Conservation (phyloP, 2,888 invertebrate species). For the Torymus auratus region DNA sequence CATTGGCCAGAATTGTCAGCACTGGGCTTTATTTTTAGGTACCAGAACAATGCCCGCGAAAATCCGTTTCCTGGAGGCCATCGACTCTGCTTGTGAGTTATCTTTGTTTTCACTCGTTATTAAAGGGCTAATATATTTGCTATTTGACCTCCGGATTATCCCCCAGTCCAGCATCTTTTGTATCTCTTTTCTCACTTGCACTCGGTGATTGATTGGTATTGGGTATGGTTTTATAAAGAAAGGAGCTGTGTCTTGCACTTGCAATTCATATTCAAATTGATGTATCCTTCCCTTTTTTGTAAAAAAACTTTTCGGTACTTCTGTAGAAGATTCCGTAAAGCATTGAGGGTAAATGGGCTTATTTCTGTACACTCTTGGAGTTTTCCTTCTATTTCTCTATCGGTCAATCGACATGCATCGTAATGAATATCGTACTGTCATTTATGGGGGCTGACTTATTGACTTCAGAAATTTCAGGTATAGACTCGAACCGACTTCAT, state of each 20-base stretch:
- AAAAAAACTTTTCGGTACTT: neutral
- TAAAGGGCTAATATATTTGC: slow-evolving; percentile 27
- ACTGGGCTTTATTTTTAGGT: too few relatives aligned
- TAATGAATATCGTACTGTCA: too few relatives aligned
- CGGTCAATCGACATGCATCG: neutral
- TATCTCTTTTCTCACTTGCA: slow-evolving; percentile 11
- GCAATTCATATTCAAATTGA: neutral
- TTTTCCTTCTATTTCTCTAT: neutral
- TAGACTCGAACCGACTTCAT: too few relatives aligned
- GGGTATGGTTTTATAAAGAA: slow-evolving; percentile 25
- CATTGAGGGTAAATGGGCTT: neutral
- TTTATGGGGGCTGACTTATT: too few relatives aligned
- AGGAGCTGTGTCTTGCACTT: neutral
- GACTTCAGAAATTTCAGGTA: too few relatives aligned
- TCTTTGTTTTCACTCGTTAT: slow-evolving; percentile 21
- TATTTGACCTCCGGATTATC: neutral
- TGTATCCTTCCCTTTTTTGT: neutral
- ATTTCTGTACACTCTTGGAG: neutral
- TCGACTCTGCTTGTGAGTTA: too few relatives aligned
- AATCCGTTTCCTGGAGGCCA: too few relatives aligned
- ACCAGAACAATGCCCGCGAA: too few relatives aligned
- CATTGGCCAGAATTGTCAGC: too few relatives aligned
- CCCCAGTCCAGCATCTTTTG: neutral
- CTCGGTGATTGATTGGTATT: slow-evolving; percentile 11
- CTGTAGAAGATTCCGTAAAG: neutral